A percentile compares a stretch with the other conserved stretches of the same genome.
phyloP scores from a whole-genome alignment of 2,888 invertebrate genomes.

The Sicus ferrugineus region DNA sequence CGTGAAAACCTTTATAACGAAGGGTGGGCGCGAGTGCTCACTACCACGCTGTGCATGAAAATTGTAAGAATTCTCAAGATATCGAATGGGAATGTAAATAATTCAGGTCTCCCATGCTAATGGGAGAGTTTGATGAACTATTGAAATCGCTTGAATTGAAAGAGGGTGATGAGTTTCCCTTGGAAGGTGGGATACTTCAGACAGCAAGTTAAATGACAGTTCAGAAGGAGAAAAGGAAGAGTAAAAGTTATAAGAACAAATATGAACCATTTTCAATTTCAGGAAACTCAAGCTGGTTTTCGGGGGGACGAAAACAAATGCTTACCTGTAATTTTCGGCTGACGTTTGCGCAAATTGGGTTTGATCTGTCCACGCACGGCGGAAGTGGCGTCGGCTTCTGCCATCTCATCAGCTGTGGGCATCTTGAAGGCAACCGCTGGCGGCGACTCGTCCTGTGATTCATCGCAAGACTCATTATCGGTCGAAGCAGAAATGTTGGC shows the following conservation, averaged over 20 bases:
- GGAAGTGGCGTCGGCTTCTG: slow-evolving; percentile 34
- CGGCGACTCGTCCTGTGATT: slow-evolving; percentile 59
- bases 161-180: slow-evolving; percentile 5
- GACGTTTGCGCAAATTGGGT: slow-evolving; percentile 54
- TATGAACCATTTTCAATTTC: no score
- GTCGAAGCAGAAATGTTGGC: slow-evolving; percentile 47
- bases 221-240: neutral
- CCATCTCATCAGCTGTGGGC: slow-evolving; percentile 40
- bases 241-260: neutral
- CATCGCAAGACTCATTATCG: slow-evolving; percentile 41
- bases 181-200: neutral
- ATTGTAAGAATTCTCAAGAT: slow-evolving; percentile 6
- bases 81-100: slow-evolving; percentile 1
- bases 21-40: neutral
- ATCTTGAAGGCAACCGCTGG: slow-evolving; percentile 48
- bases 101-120: neutral
- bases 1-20: no score
- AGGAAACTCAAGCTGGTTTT: neutral
- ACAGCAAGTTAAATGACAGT: neutral
- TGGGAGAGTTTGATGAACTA: slow-evolving; percentile 2
- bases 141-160: neutral
- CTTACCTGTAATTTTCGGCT: slow-evolving; percentile 65
- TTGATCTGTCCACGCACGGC: slow-evolving; percentile 39
- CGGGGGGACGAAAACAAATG: no score
- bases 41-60: neutral